Evolutionary conservation across 2,113 vertebrate species (phyloP).

Genomic region (Malurus melanocephalus): DNA sequence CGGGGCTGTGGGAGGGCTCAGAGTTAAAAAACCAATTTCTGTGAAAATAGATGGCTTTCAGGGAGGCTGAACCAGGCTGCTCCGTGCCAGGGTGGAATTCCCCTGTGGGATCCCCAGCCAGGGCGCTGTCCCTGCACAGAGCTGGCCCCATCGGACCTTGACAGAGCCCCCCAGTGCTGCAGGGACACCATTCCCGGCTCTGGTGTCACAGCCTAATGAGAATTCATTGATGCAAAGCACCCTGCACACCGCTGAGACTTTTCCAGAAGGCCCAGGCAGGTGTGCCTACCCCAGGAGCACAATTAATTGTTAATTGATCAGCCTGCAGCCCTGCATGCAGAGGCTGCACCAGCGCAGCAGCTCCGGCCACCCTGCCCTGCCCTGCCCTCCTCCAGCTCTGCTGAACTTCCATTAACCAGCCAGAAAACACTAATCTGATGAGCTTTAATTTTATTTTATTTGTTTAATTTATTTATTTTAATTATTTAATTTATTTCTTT

Average conservation of each 20-base stretch:
- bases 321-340: not conserved
- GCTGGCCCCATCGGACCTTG: not conserved
- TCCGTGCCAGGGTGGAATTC: not conserved
- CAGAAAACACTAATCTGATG: rapidly evolving
- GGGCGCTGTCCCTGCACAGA: rapidly evolving
- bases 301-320: not conserved
- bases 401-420: not conserved
- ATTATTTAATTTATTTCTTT: not conserved
- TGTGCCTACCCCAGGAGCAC: not conserved
- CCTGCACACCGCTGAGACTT: not conserved
- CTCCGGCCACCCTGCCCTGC: not conserved
- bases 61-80: not conserved
- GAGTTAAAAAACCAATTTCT: not conserved
- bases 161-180: not conserved
- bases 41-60: not conserved
- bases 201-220: not conserved
- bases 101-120: not conserved
- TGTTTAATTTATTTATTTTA: not conserved
- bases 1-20: not conserved
- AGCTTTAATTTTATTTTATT: not conserved
- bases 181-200: not conserved
- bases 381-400: not conserved
- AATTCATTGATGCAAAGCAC: not conserved
- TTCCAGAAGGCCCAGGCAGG: not conserved
- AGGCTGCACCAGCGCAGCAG: rapidly evolving